Evolutionary conservation across 1,140 invertebrate species (phyloP).

Genomic region (Leptinotarsa defecta): DNA sequence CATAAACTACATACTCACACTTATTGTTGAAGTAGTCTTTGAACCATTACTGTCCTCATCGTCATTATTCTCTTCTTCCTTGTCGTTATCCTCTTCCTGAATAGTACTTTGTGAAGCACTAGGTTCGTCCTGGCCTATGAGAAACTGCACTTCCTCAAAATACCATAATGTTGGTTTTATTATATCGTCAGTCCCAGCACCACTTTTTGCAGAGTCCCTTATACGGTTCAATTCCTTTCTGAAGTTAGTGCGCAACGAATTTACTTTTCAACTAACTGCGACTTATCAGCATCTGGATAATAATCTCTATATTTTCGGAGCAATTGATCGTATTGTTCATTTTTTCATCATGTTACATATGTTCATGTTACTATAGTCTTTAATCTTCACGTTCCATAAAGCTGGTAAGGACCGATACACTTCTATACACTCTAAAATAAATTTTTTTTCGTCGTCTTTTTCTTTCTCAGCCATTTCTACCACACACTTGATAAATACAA

Average conservation of each 20-base stretch:
- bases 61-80: neutral
- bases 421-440: slow-evolving; percentile 18
- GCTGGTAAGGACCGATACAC: neutral
- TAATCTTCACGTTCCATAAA: slow-evolving; percentile 2
- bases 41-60: neutral
- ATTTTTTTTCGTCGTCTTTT: slow-evolving; percentile 14
- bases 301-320: slow-evolving; percentile 36
- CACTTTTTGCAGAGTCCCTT: slow-evolving; percentile 33
- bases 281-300: slow-evolving; percentile 17
- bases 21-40: neutral
- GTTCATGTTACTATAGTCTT: slow-evolving; percentile 16
- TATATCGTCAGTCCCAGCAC: slow-evolving; percentile 14
- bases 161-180: too few relatives aligned
- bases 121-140: slow-evolving; percentile 10
- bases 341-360: too few relatives aligned
- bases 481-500: too few relatives aligned
- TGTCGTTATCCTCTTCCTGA: neutral
- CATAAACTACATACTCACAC: neutral
- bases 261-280: slow-evolving; percentile 27
- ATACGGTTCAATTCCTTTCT: slow-evolving; percentile 46
- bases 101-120: neutral
- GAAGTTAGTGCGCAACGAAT: slow-evolving; percentile 28
- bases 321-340: slow-evolving; percentile 34
- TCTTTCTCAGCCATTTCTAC: too few relatives aligned
- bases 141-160: neutral